Evolutionary conservation across 2,113 vertebrate genomes (phyloP).

Genomic region (Mirza zaza): DNA sequence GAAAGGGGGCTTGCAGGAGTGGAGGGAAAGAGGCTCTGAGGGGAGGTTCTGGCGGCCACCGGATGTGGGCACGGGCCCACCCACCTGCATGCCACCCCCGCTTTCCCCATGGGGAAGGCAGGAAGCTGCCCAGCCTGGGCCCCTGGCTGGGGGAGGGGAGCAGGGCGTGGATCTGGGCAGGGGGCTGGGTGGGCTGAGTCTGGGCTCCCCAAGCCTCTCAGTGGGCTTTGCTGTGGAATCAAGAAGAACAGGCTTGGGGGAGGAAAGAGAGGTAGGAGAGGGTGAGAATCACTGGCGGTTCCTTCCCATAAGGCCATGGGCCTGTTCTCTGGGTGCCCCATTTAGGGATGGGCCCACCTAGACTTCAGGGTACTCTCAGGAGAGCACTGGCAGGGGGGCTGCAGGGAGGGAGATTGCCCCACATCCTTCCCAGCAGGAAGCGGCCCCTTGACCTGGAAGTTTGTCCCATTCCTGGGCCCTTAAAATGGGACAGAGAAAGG

Average conservation of each 20-base stretch:
- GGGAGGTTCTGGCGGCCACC: slow-evolving; percentile 61
- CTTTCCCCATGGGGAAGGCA: slow-evolving; percentile 79
- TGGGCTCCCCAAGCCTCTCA: background rate
- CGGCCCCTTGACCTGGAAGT: background rate
- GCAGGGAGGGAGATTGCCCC: background rate
- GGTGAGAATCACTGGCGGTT: background rate
- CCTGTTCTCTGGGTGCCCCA: background rate
- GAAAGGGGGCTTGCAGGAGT: background rate
- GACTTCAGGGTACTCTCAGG: background rate
- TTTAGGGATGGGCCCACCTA: background rate
- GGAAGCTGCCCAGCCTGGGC: slow-evolving; percentile 69
- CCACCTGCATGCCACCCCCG: slow-evolving; percentile 73
- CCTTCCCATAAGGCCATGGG: slow-evolving; percentile 12
- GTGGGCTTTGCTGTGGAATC: background rate
- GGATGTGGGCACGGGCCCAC: slow-evolving; percentile 76
- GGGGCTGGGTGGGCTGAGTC: background rate
- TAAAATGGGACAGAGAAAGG: background rate
- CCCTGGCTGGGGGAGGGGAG: slow-evolving; percentile 51
- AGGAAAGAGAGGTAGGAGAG: background rate
- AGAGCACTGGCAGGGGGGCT: background rate
- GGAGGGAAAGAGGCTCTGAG: slow-evolving; percentile 1
- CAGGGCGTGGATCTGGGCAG: background rate
- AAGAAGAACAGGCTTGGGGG: background rate
- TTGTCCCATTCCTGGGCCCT: background rate
- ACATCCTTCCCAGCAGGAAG: background rate